Conservation (phyloP, 2,888 invertebrate species). For the Tricholauxania praeusta region DNA sequence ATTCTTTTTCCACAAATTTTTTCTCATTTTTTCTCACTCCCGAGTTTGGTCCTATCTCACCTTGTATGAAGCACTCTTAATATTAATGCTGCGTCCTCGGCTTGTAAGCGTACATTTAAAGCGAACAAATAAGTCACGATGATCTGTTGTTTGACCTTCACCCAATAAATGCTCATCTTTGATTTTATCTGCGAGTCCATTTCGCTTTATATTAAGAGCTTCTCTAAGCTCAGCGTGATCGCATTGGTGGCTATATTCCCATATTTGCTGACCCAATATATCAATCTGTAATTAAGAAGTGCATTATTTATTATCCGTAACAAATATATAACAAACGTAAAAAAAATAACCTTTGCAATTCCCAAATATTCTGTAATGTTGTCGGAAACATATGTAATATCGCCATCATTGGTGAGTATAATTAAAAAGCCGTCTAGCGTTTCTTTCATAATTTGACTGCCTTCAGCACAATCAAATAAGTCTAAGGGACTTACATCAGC, state of each 20-base stretch:
- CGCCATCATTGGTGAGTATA: conserved; percentile 88
- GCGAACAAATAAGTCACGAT: conserved; percentile 70
- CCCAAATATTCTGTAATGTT: conserved; percentile 92
- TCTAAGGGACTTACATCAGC: conserved; percentile 59
- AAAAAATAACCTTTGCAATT: conserved; percentile 82
- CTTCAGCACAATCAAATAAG: conserved; percentile 64
- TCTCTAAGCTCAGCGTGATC: conserved; percentile 92
- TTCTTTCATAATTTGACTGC: conserved; percentile 65
- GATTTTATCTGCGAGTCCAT: conserved; percentile 56
- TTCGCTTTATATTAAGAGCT: conserved; percentile 70
- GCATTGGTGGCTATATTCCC: conserved; percentile 94
- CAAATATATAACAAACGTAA: too few relatives aligned
- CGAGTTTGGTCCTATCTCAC: conserved; percentile 69
- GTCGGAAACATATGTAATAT: conserved; percentile 92
- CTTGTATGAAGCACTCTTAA: conserved; percentile 96
- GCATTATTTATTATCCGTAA: not conserved
- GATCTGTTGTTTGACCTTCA: conserved; percentile 59
- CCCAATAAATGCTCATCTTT: conserved; percentile 61
- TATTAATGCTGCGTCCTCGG: conserved; percentile 94
- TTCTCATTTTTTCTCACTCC: too few relatives aligned
- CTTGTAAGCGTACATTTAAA: conserved; percentile 95
- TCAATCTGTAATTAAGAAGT: conserved; percentile 80
- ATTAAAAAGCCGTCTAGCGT: conserved; percentile 93
- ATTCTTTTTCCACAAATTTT: too few relatives aligned
- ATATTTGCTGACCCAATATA: conserved; percentile 93